Percentiles rank a stretch among this genome's conserved stretches.
Conservation (phyloP, 1,140 invertebrate genomes). For the Pantala flavescens region DNA sequence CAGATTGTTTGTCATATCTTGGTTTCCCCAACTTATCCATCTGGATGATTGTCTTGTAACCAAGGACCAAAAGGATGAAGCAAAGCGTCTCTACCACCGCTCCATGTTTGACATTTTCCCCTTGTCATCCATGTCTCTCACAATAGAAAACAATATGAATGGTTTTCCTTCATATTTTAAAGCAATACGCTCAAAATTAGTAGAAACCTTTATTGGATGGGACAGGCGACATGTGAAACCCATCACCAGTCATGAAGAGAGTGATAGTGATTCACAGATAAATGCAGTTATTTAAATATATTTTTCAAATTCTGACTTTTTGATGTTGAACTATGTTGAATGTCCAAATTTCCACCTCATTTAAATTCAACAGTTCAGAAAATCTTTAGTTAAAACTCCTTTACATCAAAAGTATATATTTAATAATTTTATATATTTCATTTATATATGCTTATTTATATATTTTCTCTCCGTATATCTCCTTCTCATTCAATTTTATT, state of each 20-base stretch:
- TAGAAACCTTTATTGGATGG: background rate
- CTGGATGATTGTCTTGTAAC: conserved; percentile 54
- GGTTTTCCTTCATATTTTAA: background rate
- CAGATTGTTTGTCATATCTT: conserved; percentile 58
- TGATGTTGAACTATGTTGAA: too few relatives aligned
- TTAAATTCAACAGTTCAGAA: too few relatives aligned
- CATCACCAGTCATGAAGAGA: background rate
- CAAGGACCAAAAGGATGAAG: conserved; percentile 46
- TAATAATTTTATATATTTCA: too few relatives aligned
- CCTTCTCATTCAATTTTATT: too few relatives aligned
- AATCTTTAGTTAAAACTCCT: too few relatives aligned
- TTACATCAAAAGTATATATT: too few relatives aligned
- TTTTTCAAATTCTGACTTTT: too few relatives aligned
- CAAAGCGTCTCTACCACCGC: conserved; percentile 46
- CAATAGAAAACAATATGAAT: background rate
- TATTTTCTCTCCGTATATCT: too few relatives aligned
- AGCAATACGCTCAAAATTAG: background rate
- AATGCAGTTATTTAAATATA: too few relatives aligned
- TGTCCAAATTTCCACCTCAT: too few relatives aligned
- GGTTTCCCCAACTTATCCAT: conserved; percentile 50
- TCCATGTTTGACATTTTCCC: conserved; percentile 40
- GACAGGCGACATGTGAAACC: background rate
- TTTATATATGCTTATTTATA: too few relatives aligned
- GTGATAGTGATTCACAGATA: background rate
- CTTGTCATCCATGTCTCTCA: background rate